Percentiles rank a stretch among this genome's conserved stretches.
phyloP scores from a whole-genome alignment of 2,888 invertebrate species.

The Cabera pusaria region DNA sequence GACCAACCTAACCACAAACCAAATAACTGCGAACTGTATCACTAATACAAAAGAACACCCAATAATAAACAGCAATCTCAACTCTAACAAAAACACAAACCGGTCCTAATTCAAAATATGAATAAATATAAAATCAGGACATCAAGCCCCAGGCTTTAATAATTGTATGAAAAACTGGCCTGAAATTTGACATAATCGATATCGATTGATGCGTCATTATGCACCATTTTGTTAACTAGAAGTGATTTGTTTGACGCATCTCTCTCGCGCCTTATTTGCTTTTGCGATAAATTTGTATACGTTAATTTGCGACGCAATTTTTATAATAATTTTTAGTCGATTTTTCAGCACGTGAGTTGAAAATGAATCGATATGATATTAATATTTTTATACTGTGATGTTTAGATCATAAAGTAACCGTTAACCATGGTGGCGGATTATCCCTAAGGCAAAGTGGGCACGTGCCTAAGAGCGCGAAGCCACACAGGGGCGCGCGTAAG shows the following conservation, averaged over 20 bases:
- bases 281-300: conserved; percentile 51
- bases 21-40: too few relatives aligned
- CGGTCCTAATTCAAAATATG: too few relatives aligned
- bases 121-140: too few relatives aligned
- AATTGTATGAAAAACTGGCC: conserved; percentile 32
- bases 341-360: conserved; percentile 11
- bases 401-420: too few relatives aligned
- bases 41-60: too few relatives aligned
- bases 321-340: neutral
- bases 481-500: too few relatives aligned
- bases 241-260: conserved; percentile 48
- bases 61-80: conserved; percentile 20
- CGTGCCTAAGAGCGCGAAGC: too few relatives aligned
- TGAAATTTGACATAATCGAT: conserved; percentile 54
- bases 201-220: conserved; percentile 32
- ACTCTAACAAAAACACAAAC: conserved; percentile 46
- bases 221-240: conserved; percentile 43
- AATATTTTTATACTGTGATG: too few relatives aligned
- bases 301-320: conserved; percentile 34
- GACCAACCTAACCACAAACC: too few relatives aligned
- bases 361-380: conserved; percentile 10
- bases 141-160: conserved; percentile 24
- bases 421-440: too few relatives aligned
- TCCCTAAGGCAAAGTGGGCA: too few relatives aligned
- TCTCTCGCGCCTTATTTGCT: conserved; percentile 48